These are phyloP conservation scores for Gnathonemus longibarbis DNA, from an alignment of 2,113 vertebrate species.

Conservation along the genomic window DNA sequence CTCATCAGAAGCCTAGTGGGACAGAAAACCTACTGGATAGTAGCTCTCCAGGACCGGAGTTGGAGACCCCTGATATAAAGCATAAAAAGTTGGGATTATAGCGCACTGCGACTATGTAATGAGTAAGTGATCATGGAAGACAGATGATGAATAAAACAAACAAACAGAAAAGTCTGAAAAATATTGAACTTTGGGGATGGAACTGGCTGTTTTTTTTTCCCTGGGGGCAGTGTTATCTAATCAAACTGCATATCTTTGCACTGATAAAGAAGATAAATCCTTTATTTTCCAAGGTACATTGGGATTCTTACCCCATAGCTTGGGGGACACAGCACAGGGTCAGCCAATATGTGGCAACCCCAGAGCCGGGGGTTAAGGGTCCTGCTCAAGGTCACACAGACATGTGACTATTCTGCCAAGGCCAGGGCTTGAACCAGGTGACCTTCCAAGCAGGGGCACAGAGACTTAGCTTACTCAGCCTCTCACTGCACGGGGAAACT, in stretches of 20 bases:
- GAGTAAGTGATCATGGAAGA: not conserved
- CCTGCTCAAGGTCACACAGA: not conserved
- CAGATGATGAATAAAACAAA: not conserved
- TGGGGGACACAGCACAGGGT: not conserved
- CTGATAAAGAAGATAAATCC: not conserved
- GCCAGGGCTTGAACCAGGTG: not conserved
- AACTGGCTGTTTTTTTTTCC: not conserved
- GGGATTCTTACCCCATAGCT: not conserved
- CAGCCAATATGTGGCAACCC: not conserved
- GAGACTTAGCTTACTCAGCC: not conserved
- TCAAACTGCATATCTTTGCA: not conserved
- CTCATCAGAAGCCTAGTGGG: too few relatives aligned
- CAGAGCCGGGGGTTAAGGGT: not conserved
- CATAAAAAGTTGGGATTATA: not conserved
- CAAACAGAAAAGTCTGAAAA: not conserved
- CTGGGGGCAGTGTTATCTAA: not conserved
- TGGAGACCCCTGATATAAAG: not conserved
- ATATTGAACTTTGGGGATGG: not conserved
- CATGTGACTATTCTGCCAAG: not conserved
- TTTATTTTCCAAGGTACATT: not conserved
- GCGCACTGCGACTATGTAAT: not conserved
- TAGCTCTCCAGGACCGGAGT: too few relatives aligned
- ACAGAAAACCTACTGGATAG: too few relatives aligned
- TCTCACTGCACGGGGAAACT: not conserved
- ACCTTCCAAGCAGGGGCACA: not conserved